A percentile compares a stretch with the other conserved stretches of the same genome.
Evolutionary conservation across 1,140 invertebrate genomes (phyloP).

Genomic region (Paramacrobiotus metropolitanus): DNA sequence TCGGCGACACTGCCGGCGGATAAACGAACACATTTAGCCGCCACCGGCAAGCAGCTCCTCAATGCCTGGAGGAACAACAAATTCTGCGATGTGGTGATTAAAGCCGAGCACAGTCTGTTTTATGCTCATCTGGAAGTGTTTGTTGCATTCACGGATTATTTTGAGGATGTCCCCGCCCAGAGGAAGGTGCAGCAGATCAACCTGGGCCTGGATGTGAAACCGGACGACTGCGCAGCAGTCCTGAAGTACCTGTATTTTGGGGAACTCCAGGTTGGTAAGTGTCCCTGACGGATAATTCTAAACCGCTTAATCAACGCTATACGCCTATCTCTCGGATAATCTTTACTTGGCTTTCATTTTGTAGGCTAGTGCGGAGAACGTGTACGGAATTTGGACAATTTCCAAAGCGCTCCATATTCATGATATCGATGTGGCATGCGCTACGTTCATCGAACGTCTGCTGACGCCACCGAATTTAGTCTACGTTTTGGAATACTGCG

Average conservation of each 20-base stretch:
- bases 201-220: constrained; percentile 1
- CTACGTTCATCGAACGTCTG: not conserved
- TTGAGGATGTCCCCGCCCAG: not conserved
- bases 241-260: constrained; percentile 2
- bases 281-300: too few relatives aligned
- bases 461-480: not conserved
- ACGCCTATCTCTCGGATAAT: too few relatives aligned
- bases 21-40: not conserved
- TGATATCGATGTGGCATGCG: not conserved
- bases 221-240: not conserved
- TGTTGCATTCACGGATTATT: constrained; percentile 3
- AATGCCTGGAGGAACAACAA: constrained; percentile 4
- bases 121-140: constrained; percentile 3
- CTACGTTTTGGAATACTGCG: not conserved
- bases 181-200: not conserved
- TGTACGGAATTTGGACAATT: not conserved
- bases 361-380: not conserved
- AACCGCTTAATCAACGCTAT: too few relatives aligned
- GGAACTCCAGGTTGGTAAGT: constrained; percentile 2
- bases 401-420: not conserved
- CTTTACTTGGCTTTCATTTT: too few relatives aligned
- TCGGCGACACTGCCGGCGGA: not conserved
- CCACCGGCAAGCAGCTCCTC: not conserved
- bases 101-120: constrained; percentile 2
- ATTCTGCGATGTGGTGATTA: not conserved